phyloP scores from a whole-genome alignment of 2,797 vertebrate species.

The Pangasius krempfi region DNA sequence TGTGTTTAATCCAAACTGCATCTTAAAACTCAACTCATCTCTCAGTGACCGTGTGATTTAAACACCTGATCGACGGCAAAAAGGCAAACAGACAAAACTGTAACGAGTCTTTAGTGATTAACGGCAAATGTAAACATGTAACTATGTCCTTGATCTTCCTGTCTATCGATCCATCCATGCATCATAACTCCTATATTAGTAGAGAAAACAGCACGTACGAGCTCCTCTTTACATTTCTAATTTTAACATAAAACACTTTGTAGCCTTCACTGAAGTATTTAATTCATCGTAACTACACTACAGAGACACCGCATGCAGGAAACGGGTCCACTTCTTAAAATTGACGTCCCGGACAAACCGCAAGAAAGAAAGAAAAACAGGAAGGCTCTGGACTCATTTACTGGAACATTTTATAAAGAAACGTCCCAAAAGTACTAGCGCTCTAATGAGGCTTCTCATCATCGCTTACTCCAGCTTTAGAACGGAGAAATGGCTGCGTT shows the following conservation, averaged over 20 bases:
- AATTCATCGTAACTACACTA: background rate
- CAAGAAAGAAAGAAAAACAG: no score
- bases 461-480: background rate
- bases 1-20: background rate
- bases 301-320: background rate
- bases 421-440: fast-evolving
- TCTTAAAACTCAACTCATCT: background rate
- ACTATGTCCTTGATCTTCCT: background rate
- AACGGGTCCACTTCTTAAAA: background rate
- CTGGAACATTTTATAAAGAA: background rate
- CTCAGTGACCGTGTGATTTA: background rate
- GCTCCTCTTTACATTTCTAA: slow-evolving; percentile 42
- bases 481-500: background rate
- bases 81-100: background rate
- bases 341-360: background rate
- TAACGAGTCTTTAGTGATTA: background rate
- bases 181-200: background rate
- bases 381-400: background rate
- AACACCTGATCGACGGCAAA: background rate
- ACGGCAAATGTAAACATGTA: background rate
- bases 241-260: slow-evolving; percentile 63
- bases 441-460: background rate
- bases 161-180: background rate
- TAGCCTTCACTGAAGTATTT: slow-evolving; percentile 64
- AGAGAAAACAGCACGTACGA: background rate